Percentiles rank a stretch among this genome's conserved stretches.
phyloP scores from a whole-genome alignment of 2,797 vertebrate genomes.

The Chelonia mydas region DNA sequence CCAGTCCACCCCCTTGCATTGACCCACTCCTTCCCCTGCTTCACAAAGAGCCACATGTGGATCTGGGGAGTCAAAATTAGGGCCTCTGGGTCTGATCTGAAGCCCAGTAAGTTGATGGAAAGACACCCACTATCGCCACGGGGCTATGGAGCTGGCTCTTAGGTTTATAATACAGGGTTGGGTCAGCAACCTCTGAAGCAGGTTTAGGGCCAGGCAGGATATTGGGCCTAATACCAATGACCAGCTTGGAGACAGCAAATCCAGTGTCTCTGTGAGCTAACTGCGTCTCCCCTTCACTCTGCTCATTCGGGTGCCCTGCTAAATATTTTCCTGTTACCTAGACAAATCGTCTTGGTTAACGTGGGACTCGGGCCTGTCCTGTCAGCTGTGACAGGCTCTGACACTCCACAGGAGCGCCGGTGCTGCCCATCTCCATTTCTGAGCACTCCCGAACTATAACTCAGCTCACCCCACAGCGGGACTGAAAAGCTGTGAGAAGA shows the following conservation, averaged over 20 bases:
- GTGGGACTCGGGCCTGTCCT: fast-evolving
- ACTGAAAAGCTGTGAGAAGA: background rate
- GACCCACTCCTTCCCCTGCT: background rate
- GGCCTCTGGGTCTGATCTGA: background rate
- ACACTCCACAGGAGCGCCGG: fast-evolving
- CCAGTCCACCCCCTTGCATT: too few species aligned
- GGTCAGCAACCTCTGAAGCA: too few species aligned
- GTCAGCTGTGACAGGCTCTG: background rate
- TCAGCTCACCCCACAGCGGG: fast-evolving
- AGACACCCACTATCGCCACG: fast-evolving
- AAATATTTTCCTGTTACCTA: background rate
- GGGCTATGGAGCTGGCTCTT: background rate
- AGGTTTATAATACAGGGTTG: fast-evolving
- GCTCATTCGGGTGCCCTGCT: background rate
- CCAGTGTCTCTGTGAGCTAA: background rate
- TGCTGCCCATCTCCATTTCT: background rate
- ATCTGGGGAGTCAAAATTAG: too few species aligned
- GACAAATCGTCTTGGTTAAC: fast-evolving
- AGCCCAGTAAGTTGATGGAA: background rate
- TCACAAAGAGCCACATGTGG: background rate
- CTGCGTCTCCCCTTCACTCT: fast-evolving
- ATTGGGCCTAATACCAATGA: background rate
- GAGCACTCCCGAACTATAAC: too few species aligned
- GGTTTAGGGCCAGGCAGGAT: background rate
- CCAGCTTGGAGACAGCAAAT: background rate